These are phyloP conservation scores for Antidorcas marsupialis DNA, from an alignment of 2,113 vertebrate genomes.

Conservation along the genomic window DNA sequence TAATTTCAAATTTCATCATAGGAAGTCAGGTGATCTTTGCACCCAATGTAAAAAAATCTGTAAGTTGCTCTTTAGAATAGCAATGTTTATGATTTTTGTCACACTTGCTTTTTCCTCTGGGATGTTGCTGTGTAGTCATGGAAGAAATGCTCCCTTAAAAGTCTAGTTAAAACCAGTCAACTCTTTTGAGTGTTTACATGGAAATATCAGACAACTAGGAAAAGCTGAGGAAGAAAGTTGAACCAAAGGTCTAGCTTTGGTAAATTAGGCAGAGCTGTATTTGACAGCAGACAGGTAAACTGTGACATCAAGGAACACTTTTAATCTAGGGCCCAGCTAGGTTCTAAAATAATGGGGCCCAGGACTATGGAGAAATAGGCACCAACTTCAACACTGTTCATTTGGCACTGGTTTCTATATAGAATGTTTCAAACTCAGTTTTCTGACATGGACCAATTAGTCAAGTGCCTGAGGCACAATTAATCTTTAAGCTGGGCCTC, in stretches of 20 bases:
- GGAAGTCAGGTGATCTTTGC: background rate
- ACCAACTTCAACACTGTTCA: background rate
- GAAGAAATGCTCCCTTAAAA: background rate
- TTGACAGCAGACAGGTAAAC: background rate
- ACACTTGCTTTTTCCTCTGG: background rate
- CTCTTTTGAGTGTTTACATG: background rate
- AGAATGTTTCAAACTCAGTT: background rate
- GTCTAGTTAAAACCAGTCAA: background rate
- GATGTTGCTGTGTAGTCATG: background rate
- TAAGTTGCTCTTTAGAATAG: background rate
- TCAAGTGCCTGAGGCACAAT: background rate
- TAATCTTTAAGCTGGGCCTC: background rate
- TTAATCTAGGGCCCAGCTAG: background rate
- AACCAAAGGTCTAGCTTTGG: background rate
- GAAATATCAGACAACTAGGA: background rate
- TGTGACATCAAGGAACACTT: background rate
- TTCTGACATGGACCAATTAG: background rate
- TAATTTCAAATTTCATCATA: slow-evolving; percentile 8
- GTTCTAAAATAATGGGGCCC: background rate
- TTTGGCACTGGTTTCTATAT: background rate
- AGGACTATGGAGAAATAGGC: background rate
- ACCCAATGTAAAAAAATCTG: background rate
- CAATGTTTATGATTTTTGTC: background rate
- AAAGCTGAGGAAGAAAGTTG: background rate
- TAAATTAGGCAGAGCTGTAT: background rate